These are phyloP conservation scores for Apaloderma vittatum DNA, from an alignment of 2,113 vertebrate genomes.

Conservation along the genomic window DNA sequence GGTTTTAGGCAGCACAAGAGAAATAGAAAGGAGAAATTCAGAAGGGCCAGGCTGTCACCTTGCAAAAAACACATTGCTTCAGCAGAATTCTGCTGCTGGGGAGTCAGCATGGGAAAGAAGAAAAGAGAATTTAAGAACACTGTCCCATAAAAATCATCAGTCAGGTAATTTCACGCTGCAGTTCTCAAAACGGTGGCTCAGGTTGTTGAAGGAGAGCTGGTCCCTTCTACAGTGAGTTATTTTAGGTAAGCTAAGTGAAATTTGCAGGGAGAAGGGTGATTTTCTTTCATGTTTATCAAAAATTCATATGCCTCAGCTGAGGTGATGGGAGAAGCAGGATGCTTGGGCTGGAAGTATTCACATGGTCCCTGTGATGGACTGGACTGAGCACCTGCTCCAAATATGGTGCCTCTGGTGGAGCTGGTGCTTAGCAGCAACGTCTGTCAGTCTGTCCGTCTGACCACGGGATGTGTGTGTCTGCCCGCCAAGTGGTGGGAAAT, in stretches of 20 bases:
- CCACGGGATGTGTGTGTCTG: no score
- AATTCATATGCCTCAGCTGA: fast-evolving
- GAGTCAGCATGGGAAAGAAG: fast-evolving
- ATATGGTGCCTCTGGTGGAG: fast-evolving
- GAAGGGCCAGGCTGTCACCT: fast-evolving
- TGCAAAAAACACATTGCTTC: neutral
- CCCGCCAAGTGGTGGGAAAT: neutral
- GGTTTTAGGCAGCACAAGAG: neutral
- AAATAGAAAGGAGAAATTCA: neutral
- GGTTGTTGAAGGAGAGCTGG: neutral
- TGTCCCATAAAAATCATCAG: neutral
- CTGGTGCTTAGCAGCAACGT: fast-evolving
- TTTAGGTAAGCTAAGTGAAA: neutral
- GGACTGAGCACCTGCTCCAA: fast-evolving
- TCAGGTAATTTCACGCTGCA: fast-evolving
- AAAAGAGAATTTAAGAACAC: neutral
- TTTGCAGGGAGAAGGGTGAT: neutral
- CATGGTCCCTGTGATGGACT: fast-evolving
- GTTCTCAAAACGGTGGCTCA: neutral
- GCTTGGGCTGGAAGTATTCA: neutral
- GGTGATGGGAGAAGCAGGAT: no score
- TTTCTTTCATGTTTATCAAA: neutral
- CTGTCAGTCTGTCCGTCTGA: neutral
- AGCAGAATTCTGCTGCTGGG: neutral
- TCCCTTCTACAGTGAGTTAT: neutral